Base-by-base conservation (phyloP, 1,140 invertebrate genomes). In the Megathymus violae region DNA sequence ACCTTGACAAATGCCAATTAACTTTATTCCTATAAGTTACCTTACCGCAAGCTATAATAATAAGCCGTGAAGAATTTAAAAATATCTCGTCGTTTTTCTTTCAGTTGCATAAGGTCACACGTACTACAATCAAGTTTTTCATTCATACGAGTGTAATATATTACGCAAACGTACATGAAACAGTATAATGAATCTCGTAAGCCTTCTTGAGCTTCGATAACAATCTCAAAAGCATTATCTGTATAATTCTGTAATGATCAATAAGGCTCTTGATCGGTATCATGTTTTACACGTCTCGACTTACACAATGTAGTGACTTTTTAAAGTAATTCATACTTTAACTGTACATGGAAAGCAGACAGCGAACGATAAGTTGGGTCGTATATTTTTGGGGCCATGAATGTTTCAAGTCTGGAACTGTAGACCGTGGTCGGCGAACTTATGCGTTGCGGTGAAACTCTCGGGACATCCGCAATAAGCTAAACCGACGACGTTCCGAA, bases 391-490 rank as follows among this genome's bases (percentile, higher is more conserved):
- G 14, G 46, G 6, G n/a, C 41, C 41, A 36, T 58, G 46, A 58
- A 46, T 58, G 54, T 58, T 58, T 58, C 54, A 58, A 46, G 41
- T 34, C 4, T 10, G 41, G 10, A 56, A 58, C 52, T 44, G 22
- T 58, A 43, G 51, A 27, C 52, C 19, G 52, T 58, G 52, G 52
- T 58, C 40, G 40, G n/a, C n/a, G 13, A 71, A 67, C 59, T 71
- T 59, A 31, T 52, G 46, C 67, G 56, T 65, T 78, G 76, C 61
- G 71, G 76, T 74, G 44, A 74, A 82, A 79, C 72, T 82, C 76
- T 67, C 56, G 63, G 64, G 60, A 71, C 68, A 64, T 70, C 63
- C 61, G 64, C 68, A 67, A 71, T 77, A 60, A 74, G 68, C 69
- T 75, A 36, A 50, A 73, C 69, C 62, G 54, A 56, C 48, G 69